Evolutionary conservation across 2,797 vertebrate species (phyloP).

Genomic region (Hippopotamyrus pictus): DNA sequence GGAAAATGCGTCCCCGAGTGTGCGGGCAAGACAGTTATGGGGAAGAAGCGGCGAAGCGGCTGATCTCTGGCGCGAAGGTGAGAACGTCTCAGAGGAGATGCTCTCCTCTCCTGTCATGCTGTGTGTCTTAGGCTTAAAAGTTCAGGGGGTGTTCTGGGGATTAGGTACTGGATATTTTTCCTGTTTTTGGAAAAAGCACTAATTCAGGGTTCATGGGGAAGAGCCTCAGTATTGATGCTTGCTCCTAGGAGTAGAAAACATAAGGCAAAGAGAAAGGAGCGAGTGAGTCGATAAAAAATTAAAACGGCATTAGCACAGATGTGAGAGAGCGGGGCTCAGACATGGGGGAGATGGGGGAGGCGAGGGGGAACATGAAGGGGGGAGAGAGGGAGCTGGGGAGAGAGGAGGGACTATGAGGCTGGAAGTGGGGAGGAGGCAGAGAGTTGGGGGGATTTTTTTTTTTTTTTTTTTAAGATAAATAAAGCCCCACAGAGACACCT

Average conservation of each 20-base stretch:
- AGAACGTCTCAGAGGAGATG: neutral
- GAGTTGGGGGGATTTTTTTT: slow-evolving; percentile 29
- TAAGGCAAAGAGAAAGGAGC: neutral
- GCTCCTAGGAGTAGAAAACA: neutral
- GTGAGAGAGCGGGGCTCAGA: slow-evolving; percentile 32
- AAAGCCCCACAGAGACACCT: slow-evolving; percentile 49
- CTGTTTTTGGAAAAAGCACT: neutral
- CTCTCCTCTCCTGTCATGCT: neutral
- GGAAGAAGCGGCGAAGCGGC: neutral
- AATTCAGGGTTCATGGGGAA: neutral
- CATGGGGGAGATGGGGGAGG: slow-evolving; percentile 29
- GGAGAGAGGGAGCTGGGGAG: slow-evolving; percentile 25
- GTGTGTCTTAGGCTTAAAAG: neutral
- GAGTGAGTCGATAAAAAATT: slow-evolving; percentile 47
- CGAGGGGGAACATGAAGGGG: slow-evolving; percentile 24
- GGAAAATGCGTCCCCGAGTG: neutral
- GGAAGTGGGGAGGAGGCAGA: slow-evolving; percentile 48
- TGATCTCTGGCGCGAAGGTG: neutral
- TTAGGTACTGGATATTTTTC: neutral
- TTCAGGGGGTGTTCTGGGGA: neutral
- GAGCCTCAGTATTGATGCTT: neutral
- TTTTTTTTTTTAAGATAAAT: slow-evolving; percentile 36
- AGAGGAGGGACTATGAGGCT: slow-evolving; percentile 39
- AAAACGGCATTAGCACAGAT: slow-evolving; percentile 39
- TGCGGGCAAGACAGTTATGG: neutral